A percentile compares a stretch with the other conserved stretches of the same genome.
phyloP scores from a whole-genome alignment of 2,797 vertebrate genomes.

The Hyperoplus lanceolatus region DNA sequence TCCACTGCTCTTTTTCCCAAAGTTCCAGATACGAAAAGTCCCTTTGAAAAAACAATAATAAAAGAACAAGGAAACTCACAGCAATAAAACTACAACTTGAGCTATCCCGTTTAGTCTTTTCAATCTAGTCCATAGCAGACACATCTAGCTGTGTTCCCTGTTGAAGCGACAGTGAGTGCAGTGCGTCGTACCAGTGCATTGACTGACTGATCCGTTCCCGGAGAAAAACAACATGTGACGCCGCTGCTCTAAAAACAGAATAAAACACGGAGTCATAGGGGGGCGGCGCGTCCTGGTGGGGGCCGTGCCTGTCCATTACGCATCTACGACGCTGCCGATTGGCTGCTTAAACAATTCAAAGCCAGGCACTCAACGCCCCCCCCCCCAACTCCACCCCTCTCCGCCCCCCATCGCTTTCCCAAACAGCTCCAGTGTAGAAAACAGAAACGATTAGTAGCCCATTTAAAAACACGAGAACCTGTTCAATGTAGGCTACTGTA shows the following conservation, averaged over 20 bases:
- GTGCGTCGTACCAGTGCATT: slow-evolving; percentile 81
- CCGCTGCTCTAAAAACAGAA: slow-evolving; percentile 85
- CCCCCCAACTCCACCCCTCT: too few relatives aligned
- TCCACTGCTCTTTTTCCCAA: not conserved
- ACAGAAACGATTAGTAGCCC: slow-evolving; percentile 39
- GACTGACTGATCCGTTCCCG: slow-evolving; percentile 85
- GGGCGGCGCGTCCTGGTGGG: slow-evolving; percentile 79
- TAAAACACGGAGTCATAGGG: slow-evolving; percentile 82
- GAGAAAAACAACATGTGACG: slow-evolving; percentile 99
- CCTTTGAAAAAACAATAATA: not conserved
- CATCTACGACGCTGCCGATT: slow-evolving; percentile 70
- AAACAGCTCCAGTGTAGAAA: slow-evolving; percentile 41
- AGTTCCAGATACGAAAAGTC: slow-evolving; percentile 58
- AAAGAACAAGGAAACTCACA: not conserved
- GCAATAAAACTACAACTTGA: not conserved
- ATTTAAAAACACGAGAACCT: slow-evolving; percentile 38
- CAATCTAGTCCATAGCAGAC: slow-evolving; percentile 56
- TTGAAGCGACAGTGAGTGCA: slow-evolving; percentile 84
- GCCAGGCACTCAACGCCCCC: not conserved
- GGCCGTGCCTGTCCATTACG: slow-evolving; percentile 77
- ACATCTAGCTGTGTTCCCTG: slow-evolving; percentile 63
- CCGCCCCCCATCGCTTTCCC: slow-evolving; percentile 23
- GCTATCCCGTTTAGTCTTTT: slow-evolving; percentile 8
- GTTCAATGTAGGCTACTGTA: not conserved
- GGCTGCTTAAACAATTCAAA: slow-evolving; percentile 64